A percentile compares a stretch with the other conserved stretches of the same genome.
phyloP scores from a whole-genome alignment of 2,888 invertebrate species.

The Elysia crispata region DNA sequence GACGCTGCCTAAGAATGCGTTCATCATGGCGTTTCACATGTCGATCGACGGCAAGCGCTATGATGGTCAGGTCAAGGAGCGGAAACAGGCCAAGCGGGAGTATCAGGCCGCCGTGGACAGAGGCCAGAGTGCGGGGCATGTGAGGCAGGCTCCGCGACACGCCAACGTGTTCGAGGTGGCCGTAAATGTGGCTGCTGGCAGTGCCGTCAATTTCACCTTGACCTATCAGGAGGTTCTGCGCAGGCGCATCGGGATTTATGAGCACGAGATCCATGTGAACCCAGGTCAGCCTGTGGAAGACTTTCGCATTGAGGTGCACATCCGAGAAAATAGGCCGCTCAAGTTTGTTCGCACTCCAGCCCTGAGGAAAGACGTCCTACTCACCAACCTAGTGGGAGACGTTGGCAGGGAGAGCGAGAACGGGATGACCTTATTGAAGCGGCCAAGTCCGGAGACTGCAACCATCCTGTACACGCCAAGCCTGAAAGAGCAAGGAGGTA shows the following conservation, averaged over 20 bases:
- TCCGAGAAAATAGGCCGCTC: slow-evolving; percentile 82
- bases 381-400: slow-evolving; percentile 37
- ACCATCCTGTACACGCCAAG: slow-evolving; percentile 62
- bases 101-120: too few species aligned
- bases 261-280: slow-evolving; percentile 84
- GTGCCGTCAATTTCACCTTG: slow-evolving; percentile 84
- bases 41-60: too few species aligned
- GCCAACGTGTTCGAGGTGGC: slow-evolving; percentile 76
- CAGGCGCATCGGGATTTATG: slow-evolving; percentile 83
- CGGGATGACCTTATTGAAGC: slow-evolving; percentile 56
- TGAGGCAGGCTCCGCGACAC: slow-evolving; percentile 55
- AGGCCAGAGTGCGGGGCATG: too few species aligned
- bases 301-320: slow-evolving; percentile 82
- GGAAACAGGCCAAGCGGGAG: too few species aligned
- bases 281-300: slow-evolving; percentile 84
- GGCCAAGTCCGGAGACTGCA: slow-evolving; percentile 61
- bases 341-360: slow-evolving; percentile 65
- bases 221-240: slow-evolving; percentile 86
- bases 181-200: slow-evolving; percentile 83
- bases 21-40: too few species aligned
- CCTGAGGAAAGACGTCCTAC: slow-evolving; percentile 57
- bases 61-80: too few species aligned
- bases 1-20: too few species aligned
- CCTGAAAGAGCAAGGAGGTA: slow-evolving; percentile 55
- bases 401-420: slow-evolving; percentile 42